Evolutionary conservation across 2,113 vertebrate species (phyloP).

Genomic region (Tylochromis polylepis): DNA sequence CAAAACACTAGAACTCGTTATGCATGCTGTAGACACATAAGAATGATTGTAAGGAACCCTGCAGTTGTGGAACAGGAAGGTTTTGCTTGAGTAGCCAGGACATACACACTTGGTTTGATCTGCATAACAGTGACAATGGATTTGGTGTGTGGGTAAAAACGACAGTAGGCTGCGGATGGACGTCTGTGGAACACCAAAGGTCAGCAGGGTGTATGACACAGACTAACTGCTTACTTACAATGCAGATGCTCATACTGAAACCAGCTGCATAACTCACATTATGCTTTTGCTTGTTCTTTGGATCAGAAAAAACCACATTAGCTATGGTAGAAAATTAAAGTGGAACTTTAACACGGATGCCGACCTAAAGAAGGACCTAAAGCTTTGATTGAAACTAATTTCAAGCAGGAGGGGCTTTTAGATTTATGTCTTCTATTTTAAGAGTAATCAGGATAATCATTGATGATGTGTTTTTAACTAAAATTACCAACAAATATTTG

Average conservation of each 20-base stretch:
- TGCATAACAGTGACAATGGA: neutral
- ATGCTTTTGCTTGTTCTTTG: neutral
- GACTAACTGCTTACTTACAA: no score
- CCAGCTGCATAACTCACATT: no score
- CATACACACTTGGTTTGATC: neutral
- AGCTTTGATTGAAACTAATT: no score
- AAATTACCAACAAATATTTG: neutral
- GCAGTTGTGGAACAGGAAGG: rapidly evolving
- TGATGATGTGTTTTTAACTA: neutral
- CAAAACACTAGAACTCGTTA: neutral
- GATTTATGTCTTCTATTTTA: neutral
- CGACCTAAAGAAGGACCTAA: neutral
- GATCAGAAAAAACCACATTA: neutral
- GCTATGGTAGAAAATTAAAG: neutral
- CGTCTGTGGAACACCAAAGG: no score
- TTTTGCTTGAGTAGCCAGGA: rapidly evolving
- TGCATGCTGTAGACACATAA: neutral
- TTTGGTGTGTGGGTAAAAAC: neutral
- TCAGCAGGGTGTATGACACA: neutral
- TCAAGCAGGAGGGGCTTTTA: neutral
- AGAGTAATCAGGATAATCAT: neutral
- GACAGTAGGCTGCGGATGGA: neutral
- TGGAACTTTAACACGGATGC: neutral
- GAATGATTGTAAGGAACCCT: neutral
- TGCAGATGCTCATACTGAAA: no score